Evolutionary conservation across 1,140 invertebrate genomes (phyloP).

Genomic region (Anoplolepis gracilipes): DNA sequence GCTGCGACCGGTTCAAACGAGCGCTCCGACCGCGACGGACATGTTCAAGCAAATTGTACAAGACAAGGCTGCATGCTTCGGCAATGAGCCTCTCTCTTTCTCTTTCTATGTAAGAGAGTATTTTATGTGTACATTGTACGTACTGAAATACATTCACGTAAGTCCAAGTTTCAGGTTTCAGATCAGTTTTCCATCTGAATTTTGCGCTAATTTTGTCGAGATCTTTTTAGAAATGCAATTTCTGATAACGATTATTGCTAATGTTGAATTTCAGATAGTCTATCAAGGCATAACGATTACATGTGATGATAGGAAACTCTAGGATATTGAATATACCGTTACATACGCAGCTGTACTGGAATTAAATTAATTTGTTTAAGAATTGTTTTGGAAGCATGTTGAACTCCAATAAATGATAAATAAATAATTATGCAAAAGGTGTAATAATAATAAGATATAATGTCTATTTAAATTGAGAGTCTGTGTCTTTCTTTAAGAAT

Average conservation of each 20-base stretch:
- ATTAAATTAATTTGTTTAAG: slow-evolving; percentile 31
- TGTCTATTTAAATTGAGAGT: slow-evolving; percentile 23
- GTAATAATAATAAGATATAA: too few relatives aligned
- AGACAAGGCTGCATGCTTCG: slow-evolving; percentile 79
- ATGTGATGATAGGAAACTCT: neutral
- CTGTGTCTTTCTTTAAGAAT: neutral
- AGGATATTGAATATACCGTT: slow-evolving; percentile 5
- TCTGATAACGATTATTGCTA: neutral
- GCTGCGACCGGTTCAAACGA: slow-evolving; percentile 76
- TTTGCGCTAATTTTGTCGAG: neutral
- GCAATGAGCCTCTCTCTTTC: slow-evolving; percentile 69
- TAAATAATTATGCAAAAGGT: neutral
- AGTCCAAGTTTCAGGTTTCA: neutral
- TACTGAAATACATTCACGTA: slow-evolving; percentile 24
- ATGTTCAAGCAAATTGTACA: slow-evolving; percentile 82
- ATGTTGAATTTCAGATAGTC: neutral
- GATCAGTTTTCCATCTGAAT: neutral
- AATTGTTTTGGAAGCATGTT: neutral
- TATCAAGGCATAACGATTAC: neutral
- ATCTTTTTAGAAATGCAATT: slow-evolving; percentile 1
- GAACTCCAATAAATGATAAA: neutral
- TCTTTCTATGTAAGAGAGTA: slow-evolving; percentile 58
- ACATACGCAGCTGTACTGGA: neutral
- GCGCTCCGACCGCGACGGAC: slow-evolving; percentile 78
- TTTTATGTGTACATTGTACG: slow-evolving; percentile 35